phyloP scores from a whole-genome alignment of 2,888 invertebrate species.

The Cephus pygmeus region DNA sequence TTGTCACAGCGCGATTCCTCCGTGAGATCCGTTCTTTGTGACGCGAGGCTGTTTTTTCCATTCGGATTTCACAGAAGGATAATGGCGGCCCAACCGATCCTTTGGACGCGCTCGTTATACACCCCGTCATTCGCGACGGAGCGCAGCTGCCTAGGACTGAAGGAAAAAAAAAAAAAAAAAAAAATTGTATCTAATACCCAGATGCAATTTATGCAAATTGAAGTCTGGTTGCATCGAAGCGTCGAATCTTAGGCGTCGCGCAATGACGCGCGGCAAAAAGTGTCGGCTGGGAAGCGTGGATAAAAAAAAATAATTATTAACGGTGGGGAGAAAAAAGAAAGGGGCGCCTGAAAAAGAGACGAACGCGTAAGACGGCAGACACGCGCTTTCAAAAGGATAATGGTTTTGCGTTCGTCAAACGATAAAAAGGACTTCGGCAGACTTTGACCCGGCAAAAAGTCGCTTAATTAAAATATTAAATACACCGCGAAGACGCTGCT shows the following conservation, averaged over 20 bases:
- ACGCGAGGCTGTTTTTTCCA: constrained; percentile 46
- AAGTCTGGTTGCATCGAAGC: too few species aligned
- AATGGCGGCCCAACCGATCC: constrained; percentile 60
- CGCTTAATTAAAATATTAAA: background rate
- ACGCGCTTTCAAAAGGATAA: background rate
- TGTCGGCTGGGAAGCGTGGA: too few species aligned
- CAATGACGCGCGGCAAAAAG: too few species aligned
- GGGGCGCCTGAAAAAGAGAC: constrained; percentile 26
- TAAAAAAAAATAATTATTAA: too few species aligned
- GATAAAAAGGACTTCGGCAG: too few species aligned
- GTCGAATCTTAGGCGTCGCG: too few species aligned
- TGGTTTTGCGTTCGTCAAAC: too few species aligned
- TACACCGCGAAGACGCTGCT: background rate
- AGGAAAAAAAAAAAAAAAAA: constrained; percentile 23
- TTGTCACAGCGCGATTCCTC: constrained; percentile 52
- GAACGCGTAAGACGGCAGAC: constrained; percentile 24
- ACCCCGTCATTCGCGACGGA: constrained; percentile 57
- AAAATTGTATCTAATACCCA: background rate
- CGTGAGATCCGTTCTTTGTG: constrained; percentile 55
- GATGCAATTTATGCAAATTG: constrained; percentile 16
- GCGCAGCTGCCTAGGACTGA: constrained; percentile 54
- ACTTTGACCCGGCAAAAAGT: too few species aligned
- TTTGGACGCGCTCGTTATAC: constrained; percentile 63
- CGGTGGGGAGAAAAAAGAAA: constrained; percentile 15
- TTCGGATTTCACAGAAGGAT: constrained; percentile 56